Percentiles rank a stretch among this genome's conserved stretches.
Evolutionary conservation across 2,797 vertebrate genomes (phyloP).

Genomic region (Peromyscus eremicus): DNA sequence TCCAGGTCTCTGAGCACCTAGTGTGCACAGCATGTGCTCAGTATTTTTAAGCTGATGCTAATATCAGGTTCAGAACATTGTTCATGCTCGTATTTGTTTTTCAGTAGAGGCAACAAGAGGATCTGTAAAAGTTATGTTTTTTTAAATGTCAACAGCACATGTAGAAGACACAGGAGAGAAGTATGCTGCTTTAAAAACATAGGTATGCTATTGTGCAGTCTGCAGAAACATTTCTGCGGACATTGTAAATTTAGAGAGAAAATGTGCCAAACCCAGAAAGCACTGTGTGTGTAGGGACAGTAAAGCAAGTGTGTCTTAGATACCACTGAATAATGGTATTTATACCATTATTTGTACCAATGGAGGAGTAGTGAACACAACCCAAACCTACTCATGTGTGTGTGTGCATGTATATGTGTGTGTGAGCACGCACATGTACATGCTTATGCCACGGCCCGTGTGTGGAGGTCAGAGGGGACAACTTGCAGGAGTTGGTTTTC

Average conservation of each 20-base stretch:
- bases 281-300: not conserved
- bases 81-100: slow-evolving; percentile 17
- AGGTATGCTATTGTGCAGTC: not conserved
- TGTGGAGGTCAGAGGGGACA: not conserved
- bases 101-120: slow-evolving; percentile 4
- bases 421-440: not conserved
- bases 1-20: not conserved
- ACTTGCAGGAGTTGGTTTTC: not conserved
- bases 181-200: not conserved
- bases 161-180: not conserved
- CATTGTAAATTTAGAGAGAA: slow-evolving; percentile 46
- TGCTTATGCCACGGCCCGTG: not conserved
- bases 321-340: not conserved
- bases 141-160: not conserved
- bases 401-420: not conserved
- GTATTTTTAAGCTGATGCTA: slow-evolving; percentile 41
- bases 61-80: not conserved
- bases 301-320: slow-evolving; percentile 22
- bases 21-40: not conserved
- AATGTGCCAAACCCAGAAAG: slow-evolving; percentile 46
- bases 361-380: not conserved
- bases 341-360: not conserved
- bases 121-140: slow-evolving; percentile 33
- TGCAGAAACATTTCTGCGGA: slow-evolving; percentile 33
- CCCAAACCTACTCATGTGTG: not conserved